phyloP scores from a whole-genome alignment of 1,140 invertebrate species.

The Aricia agestis region DNA sequence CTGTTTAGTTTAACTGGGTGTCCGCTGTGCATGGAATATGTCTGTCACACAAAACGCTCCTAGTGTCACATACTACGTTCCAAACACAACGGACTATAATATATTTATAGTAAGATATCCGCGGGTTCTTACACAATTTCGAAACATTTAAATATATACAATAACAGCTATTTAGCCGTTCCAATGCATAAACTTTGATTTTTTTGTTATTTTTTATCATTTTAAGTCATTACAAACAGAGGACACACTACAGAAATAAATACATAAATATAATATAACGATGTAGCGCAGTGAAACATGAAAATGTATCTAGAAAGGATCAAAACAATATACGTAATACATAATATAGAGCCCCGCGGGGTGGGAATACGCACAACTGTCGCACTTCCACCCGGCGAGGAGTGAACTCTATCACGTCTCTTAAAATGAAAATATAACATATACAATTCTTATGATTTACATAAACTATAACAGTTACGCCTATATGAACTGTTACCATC shows the following conservation, averaged over 20 bases:
- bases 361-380: background rate
- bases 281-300: slow-evolving; percentile 56
- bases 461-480: slow-evolving; percentile 73
- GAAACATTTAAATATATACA: slow-evolving; percentile 70
- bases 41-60: background rate
- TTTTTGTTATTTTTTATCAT: slow-evolving; percentile 60
- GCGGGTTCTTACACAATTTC: slow-evolving; percentile 62
- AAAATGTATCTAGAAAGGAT: slow-evolving; percentile 61
- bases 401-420: slow-evolving; percentile 23
- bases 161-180: slow-evolving; percentile 41
- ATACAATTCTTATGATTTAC: slow-evolving; percentile 71
- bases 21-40: slow-evolving; percentile 31
- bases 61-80: background rate
- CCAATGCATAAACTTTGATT: slow-evolving; percentile 37
- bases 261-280: slow-evolving; percentile 55
- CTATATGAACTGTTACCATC: slow-evolving; percentile 67
- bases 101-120: slow-evolving; percentile 35
- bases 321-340: slow-evolving; percentile 58
- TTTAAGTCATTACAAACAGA: slow-evolving; percentile 71
- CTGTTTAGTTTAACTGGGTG: slow-evolving; percentile 35
- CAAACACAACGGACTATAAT: background rate
- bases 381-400: slow-evolving; percentile 13
- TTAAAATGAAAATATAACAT: slow-evolving; percentile 69
- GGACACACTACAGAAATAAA: slow-evolving; percentile 64
- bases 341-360: slow-evolving; percentile 24